Evolutionary conservation across 2,113 vertebrate species (phyloP).

Genomic region (Prolemur simus): DNA sequence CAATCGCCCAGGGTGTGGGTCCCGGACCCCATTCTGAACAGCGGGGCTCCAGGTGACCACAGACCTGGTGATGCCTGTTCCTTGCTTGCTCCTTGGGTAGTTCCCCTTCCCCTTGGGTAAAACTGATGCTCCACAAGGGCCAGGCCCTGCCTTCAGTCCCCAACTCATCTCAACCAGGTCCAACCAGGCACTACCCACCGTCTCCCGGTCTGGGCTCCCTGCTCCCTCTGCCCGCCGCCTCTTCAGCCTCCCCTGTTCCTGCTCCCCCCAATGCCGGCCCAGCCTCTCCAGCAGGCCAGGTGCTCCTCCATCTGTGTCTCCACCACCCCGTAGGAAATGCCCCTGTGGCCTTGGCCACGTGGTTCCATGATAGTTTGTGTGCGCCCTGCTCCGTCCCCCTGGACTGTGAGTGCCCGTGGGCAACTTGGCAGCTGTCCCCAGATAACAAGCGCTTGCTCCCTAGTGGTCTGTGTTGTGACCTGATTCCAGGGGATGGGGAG

Average conservation of each 20-base stretch:
- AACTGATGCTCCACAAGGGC: rapidly evolving
- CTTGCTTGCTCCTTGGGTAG: neutral
- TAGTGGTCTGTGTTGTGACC: neutral
- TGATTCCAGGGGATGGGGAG: neutral
- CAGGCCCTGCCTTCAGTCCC: neutral
- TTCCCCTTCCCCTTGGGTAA: neutral
- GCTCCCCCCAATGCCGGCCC: neutral
- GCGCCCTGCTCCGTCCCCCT: no score
- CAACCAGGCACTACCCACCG: neutral
- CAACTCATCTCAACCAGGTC: neutral
- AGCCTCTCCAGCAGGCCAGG: rapidly evolving
- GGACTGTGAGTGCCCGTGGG: rapidly evolving
- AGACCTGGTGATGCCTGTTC: neutral
- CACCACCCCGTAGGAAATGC: neutral
- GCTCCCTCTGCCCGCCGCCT: no score
- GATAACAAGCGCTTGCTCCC: neutral
- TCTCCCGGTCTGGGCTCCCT: neutral
- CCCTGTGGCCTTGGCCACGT: neutral
- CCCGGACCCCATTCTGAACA: rapidly evolving
- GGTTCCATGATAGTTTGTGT: neutral
- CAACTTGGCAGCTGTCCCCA: neutral
- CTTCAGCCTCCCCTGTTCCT: neutral
- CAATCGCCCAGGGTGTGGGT: neutral
- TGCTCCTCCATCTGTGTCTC: no score
- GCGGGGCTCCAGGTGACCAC: neutral